Evolutionary conservation across 2,797 vertebrate genomes (phyloP).

Genomic region (Cryptoblepharus egeriae): DNA sequence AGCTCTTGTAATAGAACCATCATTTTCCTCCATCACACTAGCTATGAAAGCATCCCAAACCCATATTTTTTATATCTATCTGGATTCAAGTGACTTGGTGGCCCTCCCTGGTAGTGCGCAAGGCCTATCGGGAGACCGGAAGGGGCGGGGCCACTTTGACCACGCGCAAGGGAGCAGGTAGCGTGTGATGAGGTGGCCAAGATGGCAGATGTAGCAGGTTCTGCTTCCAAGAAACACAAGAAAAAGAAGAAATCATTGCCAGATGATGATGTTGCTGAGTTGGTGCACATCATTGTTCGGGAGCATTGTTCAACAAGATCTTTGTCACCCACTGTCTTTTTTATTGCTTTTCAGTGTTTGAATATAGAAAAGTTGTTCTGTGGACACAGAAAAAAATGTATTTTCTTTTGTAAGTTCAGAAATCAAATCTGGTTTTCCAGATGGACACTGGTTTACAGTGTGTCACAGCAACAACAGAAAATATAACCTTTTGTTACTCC

Average conservation of each 20-base stretch:
- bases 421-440: constrained; percentile 29
- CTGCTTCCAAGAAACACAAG: too few relatives aligned
- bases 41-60: not conserved
- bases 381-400: not conserved
- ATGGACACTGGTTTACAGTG: not conserved
- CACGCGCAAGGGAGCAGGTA: too few relatives aligned
- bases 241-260: too few relatives aligned
- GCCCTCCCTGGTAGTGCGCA: too few relatives aligned
- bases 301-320: not conserved
- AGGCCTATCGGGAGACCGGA: too few relatives aligned
- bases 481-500: constrained; percentile 23
- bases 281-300: not conserved
- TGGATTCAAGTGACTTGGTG: constrained; percentile 62
- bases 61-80: constrained; percentile 28
- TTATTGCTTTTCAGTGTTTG: not conserved
- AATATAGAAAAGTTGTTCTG: constrained; percentile 31
- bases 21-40: not conserved
- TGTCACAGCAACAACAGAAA: not conserved
- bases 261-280: too few relatives aligned
- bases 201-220: too few relatives aligned
- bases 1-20: too few relatives aligned
- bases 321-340: not conserved
- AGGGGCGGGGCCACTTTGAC: too few relatives aligned
- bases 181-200: too few relatives aligned
- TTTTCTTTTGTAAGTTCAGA: constrained; percentile 21